These are phyloP conservation scores for Oscheius sp. DNA, from an alignment of 2,888 invertebrate species.

Conservation along the genomic window DNA sequence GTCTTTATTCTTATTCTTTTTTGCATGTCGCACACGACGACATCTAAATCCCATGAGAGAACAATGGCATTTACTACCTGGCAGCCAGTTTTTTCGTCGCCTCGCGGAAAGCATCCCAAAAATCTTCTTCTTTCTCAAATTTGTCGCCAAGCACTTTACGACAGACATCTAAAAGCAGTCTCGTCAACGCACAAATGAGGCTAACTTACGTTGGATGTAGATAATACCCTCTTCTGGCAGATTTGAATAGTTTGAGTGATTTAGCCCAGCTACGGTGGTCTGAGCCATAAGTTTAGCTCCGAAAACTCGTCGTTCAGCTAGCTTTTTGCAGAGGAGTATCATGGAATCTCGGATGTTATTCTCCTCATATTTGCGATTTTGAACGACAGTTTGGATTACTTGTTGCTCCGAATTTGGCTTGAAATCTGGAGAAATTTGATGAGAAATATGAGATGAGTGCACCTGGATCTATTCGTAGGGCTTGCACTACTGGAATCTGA, in stretches of 20 bases:
- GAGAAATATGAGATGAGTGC: background rate
- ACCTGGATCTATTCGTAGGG: constrained; percentile 66
- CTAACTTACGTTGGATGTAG: constrained; percentile 66
- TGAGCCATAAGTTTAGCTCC: constrained; percentile 69
- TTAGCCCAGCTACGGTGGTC: constrained; percentile 69
- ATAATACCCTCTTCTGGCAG: constrained; percentile 68
- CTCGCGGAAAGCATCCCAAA: constrained; percentile 69
- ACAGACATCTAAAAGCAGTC: constrained; percentile 61
- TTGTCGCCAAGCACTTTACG: constrained; percentile 59
- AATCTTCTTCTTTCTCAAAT: constrained; percentile 64
- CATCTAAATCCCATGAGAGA: constrained; percentile 43
- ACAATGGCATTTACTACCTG: constrained; percentile 23
- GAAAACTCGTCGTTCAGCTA: constrained; percentile 70
- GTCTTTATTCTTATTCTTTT: constrained; percentile 58
- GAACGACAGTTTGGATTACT: constrained; percentile 66
- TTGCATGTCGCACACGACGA: constrained; percentile 68
- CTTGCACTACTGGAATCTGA: constrained; percentile 68
- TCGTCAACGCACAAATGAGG: background rate
- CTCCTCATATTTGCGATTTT: constrained; percentile 65
- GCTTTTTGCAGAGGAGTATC: constrained; percentile 69
- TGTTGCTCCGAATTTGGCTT: constrained; percentile 66
- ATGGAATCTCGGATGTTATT: constrained; percentile 66
- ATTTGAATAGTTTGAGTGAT: constrained; percentile 69
- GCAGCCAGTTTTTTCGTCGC: constrained; percentile 69
- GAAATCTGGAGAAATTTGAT: constrained; percentile 58